A percentile compares a stretch with the other conserved stretches of the same genome.
phyloP scores from a whole-genome alignment of 2,888 invertebrate species.

The Gymnosoma rotundatum region DNA sequence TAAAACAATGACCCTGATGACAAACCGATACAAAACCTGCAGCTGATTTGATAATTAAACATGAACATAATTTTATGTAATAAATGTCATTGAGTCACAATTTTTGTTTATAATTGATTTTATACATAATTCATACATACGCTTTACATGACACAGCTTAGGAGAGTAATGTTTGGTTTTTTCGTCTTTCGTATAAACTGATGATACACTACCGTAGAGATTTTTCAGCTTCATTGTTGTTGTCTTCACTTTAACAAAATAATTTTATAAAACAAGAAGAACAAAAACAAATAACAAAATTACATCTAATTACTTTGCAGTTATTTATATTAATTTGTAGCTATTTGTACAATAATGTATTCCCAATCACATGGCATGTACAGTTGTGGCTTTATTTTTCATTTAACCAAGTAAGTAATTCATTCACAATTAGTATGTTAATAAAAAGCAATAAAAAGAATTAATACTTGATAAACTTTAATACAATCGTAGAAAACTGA shows the following conservation, averaged over 20 bases:
- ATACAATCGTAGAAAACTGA: too few species aligned
- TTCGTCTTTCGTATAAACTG: too few species aligned
- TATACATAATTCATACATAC: slow-evolving; percentile 26
- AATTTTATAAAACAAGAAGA: too few species aligned
- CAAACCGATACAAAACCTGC: not conserved
- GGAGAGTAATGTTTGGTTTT: too few species aligned
- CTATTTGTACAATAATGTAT: slow-evolving; percentile 47
- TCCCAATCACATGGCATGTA: slow-evolving; percentile 15
- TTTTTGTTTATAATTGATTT: slow-evolving; percentile 55
- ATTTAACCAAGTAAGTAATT: not conserved
- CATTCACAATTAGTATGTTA: not conserved
- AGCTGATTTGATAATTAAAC: slow-evolving; percentile 41
- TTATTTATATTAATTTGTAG: slow-evolving; percentile 65
- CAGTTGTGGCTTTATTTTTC: not conserved
- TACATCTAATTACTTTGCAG: slow-evolving; percentile 51
- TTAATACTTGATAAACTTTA: too few species aligned
- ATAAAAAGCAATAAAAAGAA: too few species aligned
- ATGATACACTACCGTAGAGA: too few species aligned
- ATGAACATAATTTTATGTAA: slow-evolving; percentile 55
- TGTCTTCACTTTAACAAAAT: slow-evolving; percentile 34
- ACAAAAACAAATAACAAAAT: slow-evolving; percentile 6
- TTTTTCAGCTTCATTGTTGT: not conserved
- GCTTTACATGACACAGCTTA: too few species aligned
- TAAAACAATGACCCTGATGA: not conserved
- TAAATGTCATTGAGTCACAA: slow-evolving; percentile 61